Evolutionary conservation across 2,888 invertebrate genomes (phyloP).

Genomic region (Agonum fuliginosum): DNA sequence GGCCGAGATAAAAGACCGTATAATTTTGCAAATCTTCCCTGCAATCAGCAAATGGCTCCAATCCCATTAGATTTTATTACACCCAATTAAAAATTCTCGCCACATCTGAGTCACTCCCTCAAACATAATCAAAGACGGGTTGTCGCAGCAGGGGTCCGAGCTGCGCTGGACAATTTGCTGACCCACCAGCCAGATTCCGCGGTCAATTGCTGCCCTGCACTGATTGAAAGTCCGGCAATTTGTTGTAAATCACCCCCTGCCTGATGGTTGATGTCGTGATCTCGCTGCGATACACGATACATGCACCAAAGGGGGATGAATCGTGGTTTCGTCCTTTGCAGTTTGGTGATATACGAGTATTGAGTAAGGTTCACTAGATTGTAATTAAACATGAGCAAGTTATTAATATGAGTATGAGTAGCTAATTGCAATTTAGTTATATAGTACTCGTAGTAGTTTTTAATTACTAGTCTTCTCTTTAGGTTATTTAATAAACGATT

Average conservation of each 20-base stretch:
- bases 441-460: no score
- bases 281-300: constrained; percentile 29
- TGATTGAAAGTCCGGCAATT: constrained; percentile 57
- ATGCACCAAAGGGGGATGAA: constrained; percentile 10
- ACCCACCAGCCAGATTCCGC: constrained; percentile 17
- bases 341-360: no score
- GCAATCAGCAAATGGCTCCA: constrained; percentile 24
- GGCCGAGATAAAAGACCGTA: constrained; percentile 21
- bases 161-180: constrained; percentile 46
- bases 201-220: constrained; percentile 51
- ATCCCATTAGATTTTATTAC: constrained; percentile 37
- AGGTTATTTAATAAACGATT: no score
- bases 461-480: no score
- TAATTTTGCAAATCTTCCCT: constrained; percentile 22
- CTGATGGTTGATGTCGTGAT: constrained; percentile 27
- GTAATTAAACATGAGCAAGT: no score
- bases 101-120: constrained; percentile 44
- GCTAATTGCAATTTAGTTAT: no score
- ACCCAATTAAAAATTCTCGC: constrained; percentile 43
- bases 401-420: no score
- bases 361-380: no score
- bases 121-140: constrained; percentile 32
- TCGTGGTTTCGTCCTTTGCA: constrained; percentile 7
- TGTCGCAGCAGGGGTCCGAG: constrained; percentile 17
- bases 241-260: constrained; percentile 52